Base-by-base conservation (phyloP, 2,888 invertebrate genomes). In the Drosophila infuscata region DNA sequence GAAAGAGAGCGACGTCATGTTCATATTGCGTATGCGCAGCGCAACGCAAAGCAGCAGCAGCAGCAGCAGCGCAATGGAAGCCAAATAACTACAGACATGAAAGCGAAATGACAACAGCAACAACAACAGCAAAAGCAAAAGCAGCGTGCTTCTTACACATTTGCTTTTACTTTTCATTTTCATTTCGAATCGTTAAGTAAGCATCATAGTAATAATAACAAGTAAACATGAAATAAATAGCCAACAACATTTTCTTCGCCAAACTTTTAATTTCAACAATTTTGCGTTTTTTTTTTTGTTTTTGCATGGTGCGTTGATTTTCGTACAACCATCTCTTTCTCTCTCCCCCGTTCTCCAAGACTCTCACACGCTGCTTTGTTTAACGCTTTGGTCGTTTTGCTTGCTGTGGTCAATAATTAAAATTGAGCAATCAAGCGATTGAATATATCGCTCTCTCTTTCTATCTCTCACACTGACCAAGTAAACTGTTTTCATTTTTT, bases 201-300 rank as follows among this genome's bases (percentile, higher is more conserved):
- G 48, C 70, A 70, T 61, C 17, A 49, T 46, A 63, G 66, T 59
- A 52, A 72, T 59, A 64, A 76, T 63, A 60, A 74, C 60, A 70
- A 77, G 65, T 69, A 64, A 71, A 56, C 52, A 66, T 61, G 8
- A 74, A 68, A 58, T 62, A 63, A 77, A 77, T 73, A 64, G 77
- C 51, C 38, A 43, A 68, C 38, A 43, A 67, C 63, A 61, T 65
- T 78, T 76, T 67, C 64, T 60, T 58, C 70, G 70, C 66, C 70
- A 65, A 64, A 70, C 86, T 82, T 81, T 83, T 80, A 82, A 78
- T 87, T 87, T 82, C 76, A 76, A 73, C 74, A 78, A 80, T 84
- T 81, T 78, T 82, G 74, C 73, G 70, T 74, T 73, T 74, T 68
- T 80, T 83, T 83, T 20, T 20, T 46, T 46, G 5, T 36, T 17